phyloP scores from a whole-genome alignment of 2,888 invertebrate genomes.

The Microplitis manilae region DNA sequence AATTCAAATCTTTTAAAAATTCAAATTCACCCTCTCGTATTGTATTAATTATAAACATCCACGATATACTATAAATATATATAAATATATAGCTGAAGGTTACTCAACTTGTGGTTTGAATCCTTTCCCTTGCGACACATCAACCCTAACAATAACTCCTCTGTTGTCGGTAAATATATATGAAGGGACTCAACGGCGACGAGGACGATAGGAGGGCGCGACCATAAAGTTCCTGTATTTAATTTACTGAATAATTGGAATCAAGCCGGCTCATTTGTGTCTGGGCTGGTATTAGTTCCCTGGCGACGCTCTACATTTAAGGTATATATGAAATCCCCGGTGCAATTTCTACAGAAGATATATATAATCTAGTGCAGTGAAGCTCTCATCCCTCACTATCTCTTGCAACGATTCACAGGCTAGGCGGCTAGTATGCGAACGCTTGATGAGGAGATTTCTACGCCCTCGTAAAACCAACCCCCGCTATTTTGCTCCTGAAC shows the following conservation, averaged over 20 bases:
- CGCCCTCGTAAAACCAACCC: slow-evolving; percentile 66
- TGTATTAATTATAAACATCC: not conserved
- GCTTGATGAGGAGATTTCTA: slow-evolving; percentile 71
- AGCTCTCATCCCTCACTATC: not conserved
- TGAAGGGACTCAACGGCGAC: slow-evolving; percentile 25
- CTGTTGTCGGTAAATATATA: slow-evolving; percentile 41
- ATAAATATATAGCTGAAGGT: slow-evolving; percentile 11
- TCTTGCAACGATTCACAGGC: slow-evolving; percentile 27
- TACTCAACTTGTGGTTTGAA: not conserved
- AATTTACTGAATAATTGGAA: slow-evolving; percentile 72
- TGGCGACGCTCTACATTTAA: slow-evolving; percentile 63
- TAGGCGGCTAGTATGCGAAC: slow-evolving; percentile 60
- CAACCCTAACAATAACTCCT: slow-evolving; percentile 60
- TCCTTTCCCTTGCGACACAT: slow-evolving; percentile 38
- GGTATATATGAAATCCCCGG: slow-evolving; percentile 37
- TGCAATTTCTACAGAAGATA: slow-evolving; percentile 55
- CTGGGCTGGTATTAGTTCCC: slow-evolving; percentile 44
- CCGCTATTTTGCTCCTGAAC: slow-evolving; percentile 41
- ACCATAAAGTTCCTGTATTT: slow-evolving; percentile 61
- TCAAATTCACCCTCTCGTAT: not conserved
- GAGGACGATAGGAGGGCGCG: slow-evolving; percentile 18
- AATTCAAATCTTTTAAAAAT: not conserved
- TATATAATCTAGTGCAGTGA: not conserved
- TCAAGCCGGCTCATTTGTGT: slow-evolving; percentile 71
- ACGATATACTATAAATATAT: not conserved